Conservation (phyloP, 2,888 invertebrate genomes). For the Lydus trimaculatus region DNA sequence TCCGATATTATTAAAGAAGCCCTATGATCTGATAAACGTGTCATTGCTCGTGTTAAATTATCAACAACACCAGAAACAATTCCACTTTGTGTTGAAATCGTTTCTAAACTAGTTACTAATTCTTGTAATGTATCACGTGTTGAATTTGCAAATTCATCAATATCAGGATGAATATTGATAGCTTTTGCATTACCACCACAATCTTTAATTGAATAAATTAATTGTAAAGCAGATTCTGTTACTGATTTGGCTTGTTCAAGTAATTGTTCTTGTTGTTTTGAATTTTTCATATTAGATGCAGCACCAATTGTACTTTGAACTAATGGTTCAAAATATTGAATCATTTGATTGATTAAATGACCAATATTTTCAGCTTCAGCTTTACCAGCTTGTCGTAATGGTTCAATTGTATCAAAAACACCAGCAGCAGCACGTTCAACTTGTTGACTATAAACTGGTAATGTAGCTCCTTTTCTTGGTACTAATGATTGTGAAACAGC, state of each 20-base stretch:
- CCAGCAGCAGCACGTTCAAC: slow-evolving; percentile 74
- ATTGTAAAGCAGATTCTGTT: slow-evolving; percentile 88
- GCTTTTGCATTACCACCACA: slow-evolving; percentile 95
- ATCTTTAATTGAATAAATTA: slow-evolving; percentile 85
- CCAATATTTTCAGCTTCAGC: slow-evolving; percentile 93
- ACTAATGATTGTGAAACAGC: slow-evolving; percentile 68
- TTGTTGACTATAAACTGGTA: slow-evolving; percentile 64
- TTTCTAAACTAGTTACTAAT: slow-evolving; percentile 79
- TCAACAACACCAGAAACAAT: slow-evolving; percentile 90
- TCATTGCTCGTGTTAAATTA: slow-evolving; percentile 88
- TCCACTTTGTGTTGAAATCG: slow-evolving; percentile 86
- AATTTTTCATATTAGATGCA: slow-evolving; percentile 87
- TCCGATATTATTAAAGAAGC: slow-evolving; percentile 76
- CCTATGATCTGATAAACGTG: slow-evolving; percentile 77
- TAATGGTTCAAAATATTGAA: slow-evolving; percentile 84
- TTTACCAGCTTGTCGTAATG: slow-evolving; percentile 84
- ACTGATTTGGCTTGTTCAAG: slow-evolving; percentile 95
- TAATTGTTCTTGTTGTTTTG: slow-evolving; percentile 84
- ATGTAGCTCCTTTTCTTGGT: slow-evolving; percentile 52
- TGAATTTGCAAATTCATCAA: slow-evolving; percentile 81
- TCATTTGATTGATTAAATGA: slow-evolving; percentile 80
- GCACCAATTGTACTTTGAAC: slow-evolving; percentile 86
- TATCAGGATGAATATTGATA: slow-evolving; percentile 77
- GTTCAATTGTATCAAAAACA: slow-evolving; percentile 84
- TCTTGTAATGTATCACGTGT: slow-evolving; percentile 84